These are phyloP conservation scores for Hypena proboscidalis DNA, from an alignment of 2,888 invertebrate genomes.

Conservation along the genomic window DNA sequence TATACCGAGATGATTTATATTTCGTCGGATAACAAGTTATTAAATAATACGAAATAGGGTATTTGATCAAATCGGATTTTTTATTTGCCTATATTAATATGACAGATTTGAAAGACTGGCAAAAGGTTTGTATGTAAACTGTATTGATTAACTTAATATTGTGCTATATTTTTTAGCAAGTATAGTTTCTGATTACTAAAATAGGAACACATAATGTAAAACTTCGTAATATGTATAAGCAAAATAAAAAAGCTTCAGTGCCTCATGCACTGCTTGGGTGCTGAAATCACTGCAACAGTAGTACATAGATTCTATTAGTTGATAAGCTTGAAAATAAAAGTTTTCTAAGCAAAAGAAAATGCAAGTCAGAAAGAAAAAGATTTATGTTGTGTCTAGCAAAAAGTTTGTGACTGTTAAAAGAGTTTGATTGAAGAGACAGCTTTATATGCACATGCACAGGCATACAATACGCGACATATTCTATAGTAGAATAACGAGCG, in stretches of 20 bases:
- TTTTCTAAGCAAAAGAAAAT: slow-evolving; percentile 12
- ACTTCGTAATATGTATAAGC: no score
- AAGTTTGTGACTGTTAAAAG: slow-evolving; percentile 2
- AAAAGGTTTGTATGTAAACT: no score
- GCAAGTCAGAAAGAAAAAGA: slow-evolving; percentile 2
- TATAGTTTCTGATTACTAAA: slow-evolving; percentile 15
- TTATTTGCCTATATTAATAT: no score
- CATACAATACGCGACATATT: no score
- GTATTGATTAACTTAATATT: neutral
- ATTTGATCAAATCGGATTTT: no score
- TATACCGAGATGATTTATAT: no score
- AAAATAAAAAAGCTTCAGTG: slow-evolving; percentile 53
- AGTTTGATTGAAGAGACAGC: neutral
- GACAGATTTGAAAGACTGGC: no score
- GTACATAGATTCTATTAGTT: slow-evolving; percentile 41
- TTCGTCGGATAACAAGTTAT: no score
- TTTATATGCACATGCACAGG: no score
- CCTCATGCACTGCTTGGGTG: slow-evolving; percentile 49
- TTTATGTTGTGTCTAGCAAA: neutral
- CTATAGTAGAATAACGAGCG: no score
- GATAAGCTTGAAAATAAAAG: slow-evolving; percentile 30
- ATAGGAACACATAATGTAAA: slow-evolving; percentile 48
- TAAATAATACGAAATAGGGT: no score
- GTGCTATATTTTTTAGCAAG: neutral
- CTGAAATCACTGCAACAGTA: slow-evolving; percentile 27